Conservation (phyloP, 2,113 vertebrate genomes). For the Mobula birostris region DNA sequence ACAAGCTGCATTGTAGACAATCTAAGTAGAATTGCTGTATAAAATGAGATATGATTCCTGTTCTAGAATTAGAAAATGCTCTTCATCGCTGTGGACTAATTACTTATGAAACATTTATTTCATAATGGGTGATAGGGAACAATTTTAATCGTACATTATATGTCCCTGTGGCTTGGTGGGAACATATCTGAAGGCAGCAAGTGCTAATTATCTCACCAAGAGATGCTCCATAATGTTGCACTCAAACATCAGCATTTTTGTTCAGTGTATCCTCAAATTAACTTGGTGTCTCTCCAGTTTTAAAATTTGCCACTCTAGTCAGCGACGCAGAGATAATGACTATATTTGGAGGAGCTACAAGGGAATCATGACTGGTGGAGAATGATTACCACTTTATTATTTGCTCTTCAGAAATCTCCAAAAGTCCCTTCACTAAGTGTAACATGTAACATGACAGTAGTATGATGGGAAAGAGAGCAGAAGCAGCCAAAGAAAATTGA, state of each 20-base stretch:
- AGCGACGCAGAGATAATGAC: background rate
- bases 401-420: background rate
- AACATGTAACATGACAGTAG: background rate
- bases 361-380: background rate
- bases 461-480: too few species aligned
- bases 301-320: background rate
- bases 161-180: background rate
- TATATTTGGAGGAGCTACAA: background rate
- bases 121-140: background rate
- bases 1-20: background rate
- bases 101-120: conserved; percentile 4
- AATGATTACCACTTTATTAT: background rate
- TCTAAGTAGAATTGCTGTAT: background rate
- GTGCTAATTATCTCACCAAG: background rate
- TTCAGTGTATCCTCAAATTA: background rate
- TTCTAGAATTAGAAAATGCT: background rate
- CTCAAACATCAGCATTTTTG: background rate
- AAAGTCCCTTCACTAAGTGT: background rate
- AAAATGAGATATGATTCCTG: background rate
- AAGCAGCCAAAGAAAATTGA: too few species aligned
- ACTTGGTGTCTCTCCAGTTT: background rate
- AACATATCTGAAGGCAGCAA: background rate
- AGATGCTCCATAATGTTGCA: background rate
- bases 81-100: background rate
- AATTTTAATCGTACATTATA: background rate